A percentile compares a stretch with the other conserved stretches of the same genome.
Evolutionary conservation across 2,797 vertebrate species (phyloP).

Genomic region (Xenopus petersii): DNA sequence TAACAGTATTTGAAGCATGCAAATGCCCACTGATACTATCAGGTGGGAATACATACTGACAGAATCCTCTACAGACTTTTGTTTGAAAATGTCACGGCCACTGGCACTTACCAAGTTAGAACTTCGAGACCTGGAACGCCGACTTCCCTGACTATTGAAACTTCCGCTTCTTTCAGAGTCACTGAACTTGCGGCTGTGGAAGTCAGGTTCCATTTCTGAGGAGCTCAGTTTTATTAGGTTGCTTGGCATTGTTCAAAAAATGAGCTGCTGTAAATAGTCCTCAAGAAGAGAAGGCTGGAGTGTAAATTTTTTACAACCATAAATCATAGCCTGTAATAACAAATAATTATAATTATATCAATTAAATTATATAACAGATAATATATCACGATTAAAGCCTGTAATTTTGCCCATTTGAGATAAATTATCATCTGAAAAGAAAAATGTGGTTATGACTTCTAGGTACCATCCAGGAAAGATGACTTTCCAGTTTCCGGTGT

Average conservation of each 20-base stretch:
- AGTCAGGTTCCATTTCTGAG: constrained; percentile 59
- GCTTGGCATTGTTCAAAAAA: constrained; percentile 61
- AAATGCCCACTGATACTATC: too few species aligned
- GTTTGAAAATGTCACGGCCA: background rate
- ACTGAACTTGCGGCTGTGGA: constrained; percentile 27
- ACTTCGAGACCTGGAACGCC: constrained; percentile 57
- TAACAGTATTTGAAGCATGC: too few species aligned
- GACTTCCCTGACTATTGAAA: constrained; percentile 56
- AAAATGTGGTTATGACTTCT: too few species aligned
- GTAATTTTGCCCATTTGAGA: too few species aligned
- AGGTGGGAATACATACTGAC: too few species aligned
- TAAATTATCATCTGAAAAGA: too few species aligned
- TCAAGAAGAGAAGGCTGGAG: background rate
- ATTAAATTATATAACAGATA: background rate
- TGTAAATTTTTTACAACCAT: constrained; percentile 5
- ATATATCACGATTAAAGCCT: too few species aligned
- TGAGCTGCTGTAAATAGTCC: background rate
- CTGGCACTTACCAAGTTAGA: constrained; percentile 64
- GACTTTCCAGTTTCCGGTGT: too few species aligned
- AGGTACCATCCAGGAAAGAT: too few species aligned
- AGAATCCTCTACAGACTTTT: too few species aligned
- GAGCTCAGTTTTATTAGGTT: constrained; percentile 55
- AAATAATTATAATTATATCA: background rate
- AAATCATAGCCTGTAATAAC: constrained; percentile 28
- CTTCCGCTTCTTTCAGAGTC: constrained; percentile 54